Evolutionary conservation across 2,113 vertebrate genomes (phyloP), one percentile per base, ranked within the genome.

Genomic region (Neodon shergylaensis): DNA sequence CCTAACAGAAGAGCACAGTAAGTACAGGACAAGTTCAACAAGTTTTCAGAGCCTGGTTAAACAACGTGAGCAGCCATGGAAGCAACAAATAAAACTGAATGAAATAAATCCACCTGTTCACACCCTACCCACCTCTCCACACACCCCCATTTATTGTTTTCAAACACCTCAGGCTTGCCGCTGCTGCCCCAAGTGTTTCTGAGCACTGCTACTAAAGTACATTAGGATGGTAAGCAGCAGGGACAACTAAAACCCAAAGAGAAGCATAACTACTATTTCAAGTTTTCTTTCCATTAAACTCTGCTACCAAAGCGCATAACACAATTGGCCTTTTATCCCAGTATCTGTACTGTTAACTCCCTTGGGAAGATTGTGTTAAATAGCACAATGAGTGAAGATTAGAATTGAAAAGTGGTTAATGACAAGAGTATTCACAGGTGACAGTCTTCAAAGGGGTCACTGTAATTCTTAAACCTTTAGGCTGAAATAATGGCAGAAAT

Each of bases 1-100:
- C 97, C 99, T 99, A 95, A 96, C 95, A 81, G 92, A 14, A 85
- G 11, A 83, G 6, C 31, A 85, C 16, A 49, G 24, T 70, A 95
- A 83, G n/a, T 22, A 95, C 0, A 97, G 28, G 19, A 91, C 86
- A 94, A 96, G 52, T 36, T 83, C 21, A 44, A 66, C 74, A 22
- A 70, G 5, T 81, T 96, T 94, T 85, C 49, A 94, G 24, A 92
- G 5, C 36, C 77, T 68, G 13, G 19, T 90, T 47, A 97, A 82
- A 94, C 81, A 72, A 91, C 28, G 36, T 21, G 85, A 91, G 36
- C 47, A 84, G 87, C 13, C 31, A 91, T 4, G 86, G 44, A 96
- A 91, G 91, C 36, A 88, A 86, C 54, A 92, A 90, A 84, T 52
- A 92, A 83, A 94, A 92, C 39, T 72, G 42, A 54, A 87, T 1